Conservation (phyloP, 2,797 vertebrate genomes). For the Ibycter americanus region DNA sequence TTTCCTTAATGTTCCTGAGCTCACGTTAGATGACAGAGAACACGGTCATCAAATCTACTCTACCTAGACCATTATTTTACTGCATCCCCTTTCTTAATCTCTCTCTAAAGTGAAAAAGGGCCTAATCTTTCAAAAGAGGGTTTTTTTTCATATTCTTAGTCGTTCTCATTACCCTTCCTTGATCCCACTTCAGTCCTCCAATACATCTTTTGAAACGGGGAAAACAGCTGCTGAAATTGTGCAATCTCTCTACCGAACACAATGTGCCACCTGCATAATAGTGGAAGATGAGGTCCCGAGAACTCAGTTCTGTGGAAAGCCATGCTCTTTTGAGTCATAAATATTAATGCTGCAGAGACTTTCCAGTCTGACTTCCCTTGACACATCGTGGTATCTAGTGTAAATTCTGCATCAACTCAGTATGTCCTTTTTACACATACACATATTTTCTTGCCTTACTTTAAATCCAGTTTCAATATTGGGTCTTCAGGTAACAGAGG, state of each 20-base stretch:
- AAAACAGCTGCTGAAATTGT: not conserved
- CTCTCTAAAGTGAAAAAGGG: not conserved
- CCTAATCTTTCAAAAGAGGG: not conserved
- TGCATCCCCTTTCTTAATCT: not conserved
- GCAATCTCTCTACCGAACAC: not conserved
- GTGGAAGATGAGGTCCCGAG: not conserved
- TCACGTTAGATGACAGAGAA: conserved; percentile 35
- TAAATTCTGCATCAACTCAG: not conserved
- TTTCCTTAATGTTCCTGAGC: not conserved
- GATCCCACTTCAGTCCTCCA: not conserved
- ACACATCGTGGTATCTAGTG: not conserved
- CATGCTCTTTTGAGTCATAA: not conserved
- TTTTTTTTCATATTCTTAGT: not conserved
- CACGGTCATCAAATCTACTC: not conserved
- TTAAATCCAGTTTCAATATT: not conserved
- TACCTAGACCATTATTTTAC: conserved; percentile 37
- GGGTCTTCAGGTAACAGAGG: not conserved
- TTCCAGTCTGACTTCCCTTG: not conserved
- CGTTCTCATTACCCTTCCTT: not conserved
- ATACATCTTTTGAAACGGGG: not conserved
- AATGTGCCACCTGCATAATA: not conserved
- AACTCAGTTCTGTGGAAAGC: not conserved
- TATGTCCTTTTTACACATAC: not conserved
- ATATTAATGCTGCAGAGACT: not conserved
- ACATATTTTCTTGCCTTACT: not conserved